Conservation (phyloP, 2,888 invertebrate genomes). For the Ennomos erosarius region DNA sequence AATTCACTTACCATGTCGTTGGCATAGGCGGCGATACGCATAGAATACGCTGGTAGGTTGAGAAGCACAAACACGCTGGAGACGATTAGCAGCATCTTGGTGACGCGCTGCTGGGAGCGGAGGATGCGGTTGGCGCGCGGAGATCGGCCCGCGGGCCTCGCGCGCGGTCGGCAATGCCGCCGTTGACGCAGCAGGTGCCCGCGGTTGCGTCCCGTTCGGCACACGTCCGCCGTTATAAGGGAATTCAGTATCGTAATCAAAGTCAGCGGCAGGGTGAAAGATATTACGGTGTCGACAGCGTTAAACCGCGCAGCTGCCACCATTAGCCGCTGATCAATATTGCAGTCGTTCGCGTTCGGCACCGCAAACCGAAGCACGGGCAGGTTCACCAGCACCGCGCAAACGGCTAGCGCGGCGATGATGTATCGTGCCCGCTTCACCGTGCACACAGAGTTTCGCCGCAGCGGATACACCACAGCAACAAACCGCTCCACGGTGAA, state of each 20-base stretch:
- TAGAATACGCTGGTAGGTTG: constrained; percentile 91
- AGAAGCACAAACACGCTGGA: constrained; percentile 92
- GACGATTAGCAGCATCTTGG: constrained; percentile 93
- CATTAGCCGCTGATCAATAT: constrained; percentile 77
- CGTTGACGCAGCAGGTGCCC: constrained; percentile 58
- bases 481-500: constrained; percentile 94
- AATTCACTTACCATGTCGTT: constrained; percentile 77
- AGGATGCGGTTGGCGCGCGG: constrained; percentile 21
- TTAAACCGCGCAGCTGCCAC: constrained; percentile 87
- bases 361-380: constrained; percentile 83
- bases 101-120: constrained; percentile 88
- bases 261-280: constrained; percentile 90
- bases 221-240: constrained; percentile 89
- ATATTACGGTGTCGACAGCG: constrained; percentile 88
- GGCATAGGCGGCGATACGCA: constrained; percentile 87
- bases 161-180: constrained; percentile 30
- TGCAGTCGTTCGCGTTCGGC: constrained; percentile 62
- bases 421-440: constrained; percentile 88
- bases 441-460: constrained; percentile 89
- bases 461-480: constrained; percentile 91
- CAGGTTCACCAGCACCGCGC: constrained; percentile 85
- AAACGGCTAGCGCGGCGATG: constrained; percentile 78
- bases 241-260: constrained; percentile 89
- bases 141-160: constrained; percentile 63
- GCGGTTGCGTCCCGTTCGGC: constrained; percentile 82